These are phyloP conservation scores for Merluccius polli DNA, from an alignment of 2,797 vertebrate species.

Conservation along the genomic window DNA sequence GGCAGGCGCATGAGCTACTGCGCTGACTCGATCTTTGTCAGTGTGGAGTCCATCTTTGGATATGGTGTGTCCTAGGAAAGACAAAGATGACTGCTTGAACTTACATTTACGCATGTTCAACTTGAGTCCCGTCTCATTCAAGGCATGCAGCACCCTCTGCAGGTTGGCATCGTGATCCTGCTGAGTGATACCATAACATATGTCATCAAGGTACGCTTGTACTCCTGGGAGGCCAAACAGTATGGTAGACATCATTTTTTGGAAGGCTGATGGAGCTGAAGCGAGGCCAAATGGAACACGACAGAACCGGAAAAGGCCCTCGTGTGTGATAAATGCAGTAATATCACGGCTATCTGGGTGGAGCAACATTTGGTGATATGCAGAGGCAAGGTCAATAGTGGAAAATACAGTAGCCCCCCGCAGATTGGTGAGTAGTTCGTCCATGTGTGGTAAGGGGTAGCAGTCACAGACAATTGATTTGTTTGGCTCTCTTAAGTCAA, in stretches of 20 bases:
- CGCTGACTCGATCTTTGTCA: conserved; percentile 11
- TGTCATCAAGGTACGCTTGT: no score
- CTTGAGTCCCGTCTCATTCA: conserved; percentile 1
- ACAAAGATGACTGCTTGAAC: not conserved
- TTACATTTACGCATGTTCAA: not conserved
- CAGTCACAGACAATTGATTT: no score
- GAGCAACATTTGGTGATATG: conserved; percentile 20
- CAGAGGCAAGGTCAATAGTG: conserved; percentile 8
- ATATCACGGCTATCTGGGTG: conserved; percentile 23
- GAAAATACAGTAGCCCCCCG: conserved; percentile 22
- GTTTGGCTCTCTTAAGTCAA: no score
- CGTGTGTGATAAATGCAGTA: conserved; percentile 27
- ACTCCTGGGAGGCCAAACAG: no score
- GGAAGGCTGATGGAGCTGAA: no score
- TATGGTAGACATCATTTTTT: no score
- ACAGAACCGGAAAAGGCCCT: not conserved
- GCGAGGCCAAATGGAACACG: no score
- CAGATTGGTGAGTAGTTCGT: no score
- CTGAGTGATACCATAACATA: conserved; percentile 9
- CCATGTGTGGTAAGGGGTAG: no score
- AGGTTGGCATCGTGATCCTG: conserved; percentile 10
- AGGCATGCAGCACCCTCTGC: conserved; percentile 8
- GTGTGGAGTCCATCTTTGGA: conserved; percentile 14
- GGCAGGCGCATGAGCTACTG: conserved; percentile 16
- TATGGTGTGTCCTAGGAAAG: not conserved